Base-by-base conservation (phyloP, 1,140 invertebrate species). In the Trypoxylus dichotomus region DNA sequence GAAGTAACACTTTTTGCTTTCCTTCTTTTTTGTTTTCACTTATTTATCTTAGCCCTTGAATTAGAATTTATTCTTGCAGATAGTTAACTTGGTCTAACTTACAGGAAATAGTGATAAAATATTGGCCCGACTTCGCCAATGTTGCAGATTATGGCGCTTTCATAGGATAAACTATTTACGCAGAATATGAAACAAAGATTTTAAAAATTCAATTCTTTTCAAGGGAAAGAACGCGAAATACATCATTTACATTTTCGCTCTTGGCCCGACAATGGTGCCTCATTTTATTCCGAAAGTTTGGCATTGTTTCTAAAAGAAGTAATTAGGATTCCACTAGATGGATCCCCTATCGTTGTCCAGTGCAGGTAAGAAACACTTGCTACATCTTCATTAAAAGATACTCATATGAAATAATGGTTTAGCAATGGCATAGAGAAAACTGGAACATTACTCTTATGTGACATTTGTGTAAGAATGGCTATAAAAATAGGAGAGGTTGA, bases 371-470 rank as follows among this genome's bases (percentile, higher is more conserved):
- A 73, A 74, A 54, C 2, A 54, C 3, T 79, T 74, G 68, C 3
- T 24, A 6, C 19, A 71, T 27, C 3, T 3, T 27, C 21, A n/a
- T n/a, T n/a, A n/a, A n/a, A n/a, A n/a, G n/a, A n/a, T 24, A 29
- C 21, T 2, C 21, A 2, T 24, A 24, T 71, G 3, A 5, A 29
- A 32, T 7, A 7, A 32, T n/a, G n/a, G n/a, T n/a, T n/a, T 77
- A 92, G 93, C 84, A 94, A 94, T 60, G 95, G 95, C 41, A 94
- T 96, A 42, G 95, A 95, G 10, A 88, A 95, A 75, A 95, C 93
- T 0, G 95, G 95, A 19, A 96, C 95, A 0, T 91, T 95, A 77
- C 94, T 96, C 75, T 91, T 94, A 1, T 87, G 95, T 76, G 95
- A 96, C 84, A 91, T 95, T 77, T 88, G 95, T 32, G 86, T 97